Conservation (phyloP, 2,888 invertebrate genomes). For the Melolontha melolontha region DNA sequence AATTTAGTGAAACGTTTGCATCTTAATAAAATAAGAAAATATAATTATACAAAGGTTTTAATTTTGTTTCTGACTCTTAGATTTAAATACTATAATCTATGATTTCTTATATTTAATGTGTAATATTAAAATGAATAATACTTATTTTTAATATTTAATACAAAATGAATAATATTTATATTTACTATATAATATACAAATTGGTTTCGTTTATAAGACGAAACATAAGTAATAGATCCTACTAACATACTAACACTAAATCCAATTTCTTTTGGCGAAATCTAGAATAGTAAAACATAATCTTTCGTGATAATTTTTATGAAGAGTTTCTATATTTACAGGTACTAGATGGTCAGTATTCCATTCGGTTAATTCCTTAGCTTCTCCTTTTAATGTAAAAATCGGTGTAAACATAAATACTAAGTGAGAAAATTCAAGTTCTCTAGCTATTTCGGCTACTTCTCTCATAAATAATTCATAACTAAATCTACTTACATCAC, state of each 20-base stretch:
- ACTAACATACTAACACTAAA: constrained; percentile 58
- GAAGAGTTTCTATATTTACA: constrained; percentile 5
- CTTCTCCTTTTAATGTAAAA: constrained; percentile 57
- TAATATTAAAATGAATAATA: too few species aligned
- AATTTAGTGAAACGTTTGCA: too few species aligned
- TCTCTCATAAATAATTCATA: constrained; percentile 62
- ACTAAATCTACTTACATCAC: constrained; percentile 58
- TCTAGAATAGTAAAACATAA: constrained; percentile 4
- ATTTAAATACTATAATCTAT: too few species aligned
- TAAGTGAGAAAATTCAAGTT: constrained; percentile 63
- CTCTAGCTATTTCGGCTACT: constrained; percentile 57
- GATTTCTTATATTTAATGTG: too few species aligned
- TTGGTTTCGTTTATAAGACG: too few species aligned
- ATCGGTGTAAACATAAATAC: constrained; percentile 65
- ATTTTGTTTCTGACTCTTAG: too few species aligned
- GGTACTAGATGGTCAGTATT: constrained; percentile 47
- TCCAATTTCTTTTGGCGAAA: constrained; percentile 27
- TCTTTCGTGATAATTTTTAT: constrained; percentile 24
- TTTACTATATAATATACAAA: too few species aligned
- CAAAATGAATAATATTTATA: too few species aligned
- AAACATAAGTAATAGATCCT: too few species aligned
- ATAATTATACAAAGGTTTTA: too few species aligned
- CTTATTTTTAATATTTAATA: too few species aligned
- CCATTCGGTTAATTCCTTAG: constrained; percentile 61
- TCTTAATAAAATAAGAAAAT: too few species aligned